Conservation (phyloP, 2,888 invertebrate species). For the Athalia circularis region DNA sequence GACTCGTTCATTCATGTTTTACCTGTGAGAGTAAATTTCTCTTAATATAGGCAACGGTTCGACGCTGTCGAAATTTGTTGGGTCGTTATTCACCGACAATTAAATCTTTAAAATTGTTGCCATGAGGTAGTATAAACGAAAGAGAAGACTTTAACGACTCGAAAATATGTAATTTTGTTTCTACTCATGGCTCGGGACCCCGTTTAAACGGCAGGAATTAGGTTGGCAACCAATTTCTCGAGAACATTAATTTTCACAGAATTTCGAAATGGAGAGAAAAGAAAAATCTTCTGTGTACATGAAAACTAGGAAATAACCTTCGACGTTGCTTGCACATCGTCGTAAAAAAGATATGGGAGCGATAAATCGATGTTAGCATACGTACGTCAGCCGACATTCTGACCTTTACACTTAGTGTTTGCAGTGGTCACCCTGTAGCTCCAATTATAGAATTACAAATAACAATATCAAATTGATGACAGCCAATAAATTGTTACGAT, state of each 20-base stretch:
- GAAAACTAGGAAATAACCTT: slow-evolving; percentile 2
- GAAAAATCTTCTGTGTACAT: background rate
- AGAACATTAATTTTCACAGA: background rate
- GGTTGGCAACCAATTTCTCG: background rate
- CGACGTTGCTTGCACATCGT: background rate
- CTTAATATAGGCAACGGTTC: slow-evolving; percentile 4
- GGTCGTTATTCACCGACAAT: slow-evolving; percentile 10
- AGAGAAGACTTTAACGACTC: background rate
- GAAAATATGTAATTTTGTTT: background rate
- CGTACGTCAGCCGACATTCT: background rate
- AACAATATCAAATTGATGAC: background rate
- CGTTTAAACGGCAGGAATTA: too few species aligned
- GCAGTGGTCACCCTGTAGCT: background rate
- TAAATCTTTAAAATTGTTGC: slow-evolving; percentile 4
- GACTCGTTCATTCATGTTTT: background rate
- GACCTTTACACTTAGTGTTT: background rate
- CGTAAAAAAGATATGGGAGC: slow-evolving; percentile 2
- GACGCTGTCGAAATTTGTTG: slow-evolving; percentile 1
- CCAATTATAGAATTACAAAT: background rate
- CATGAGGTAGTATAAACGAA: background rate
- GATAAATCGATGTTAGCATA: slow-evolving; percentile 1
- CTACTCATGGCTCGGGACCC: background rate
- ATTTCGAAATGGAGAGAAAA: too few species aligned
- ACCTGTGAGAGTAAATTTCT: slow-evolving; percentile 17
- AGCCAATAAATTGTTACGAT: too few species aligned